Evolutionary conservation across 1,140 invertebrate genomes (phyloP), one percentile per base, ranked within the genome.

Genomic region (Ericerus pela): DNA sequence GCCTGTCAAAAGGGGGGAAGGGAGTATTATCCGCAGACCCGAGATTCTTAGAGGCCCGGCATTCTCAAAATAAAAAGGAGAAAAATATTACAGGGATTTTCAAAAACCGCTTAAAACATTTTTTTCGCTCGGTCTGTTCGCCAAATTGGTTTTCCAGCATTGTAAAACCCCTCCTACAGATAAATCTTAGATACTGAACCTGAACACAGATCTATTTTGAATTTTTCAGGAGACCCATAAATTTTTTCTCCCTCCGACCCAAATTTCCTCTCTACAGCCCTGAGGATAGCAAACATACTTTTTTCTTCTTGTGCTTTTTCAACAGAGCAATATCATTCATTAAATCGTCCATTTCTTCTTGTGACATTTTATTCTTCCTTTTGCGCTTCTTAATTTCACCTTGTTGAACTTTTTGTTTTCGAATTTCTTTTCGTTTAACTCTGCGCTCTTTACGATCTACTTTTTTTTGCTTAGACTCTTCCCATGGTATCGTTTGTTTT

Each of bases 281-380:
- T n/a, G n/a, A n/a, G n/a, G n/a, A n/a, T n/a, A n/a, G 26, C 18
- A 31, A 11, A 55, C 33, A 51, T 54, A 77, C 71, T 66, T 93
- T 94, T 64, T 85, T 82, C 64, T 82, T 88, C 67, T 93, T 94
- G 0, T 91, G 72, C 66, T 89, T 91, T 67, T 94, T 95, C 18
- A 94, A 75, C 29, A 95, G 70, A 1, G 80, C 77, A 41, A 88
- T 78, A 69, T 95, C 90, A 59, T 80, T 81, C 5, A 79, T 80
- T 27, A 95, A 68, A 64, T 94, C 88, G 43, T 85, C 77, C n/a
- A 89, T 66, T 60, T 95, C 88, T 60, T 87, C 82, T 61, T 84
- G 75, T 20, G 76, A 79, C 29, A 79, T 72, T 55, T 75, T 70
- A 53, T 65, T 64, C 60, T 72, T 69, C 61, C 73, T 70, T 59